Base-by-base conservation (phyloP, 2,888 invertebrate genomes). In the Hyppa rectilinea region DNA sequence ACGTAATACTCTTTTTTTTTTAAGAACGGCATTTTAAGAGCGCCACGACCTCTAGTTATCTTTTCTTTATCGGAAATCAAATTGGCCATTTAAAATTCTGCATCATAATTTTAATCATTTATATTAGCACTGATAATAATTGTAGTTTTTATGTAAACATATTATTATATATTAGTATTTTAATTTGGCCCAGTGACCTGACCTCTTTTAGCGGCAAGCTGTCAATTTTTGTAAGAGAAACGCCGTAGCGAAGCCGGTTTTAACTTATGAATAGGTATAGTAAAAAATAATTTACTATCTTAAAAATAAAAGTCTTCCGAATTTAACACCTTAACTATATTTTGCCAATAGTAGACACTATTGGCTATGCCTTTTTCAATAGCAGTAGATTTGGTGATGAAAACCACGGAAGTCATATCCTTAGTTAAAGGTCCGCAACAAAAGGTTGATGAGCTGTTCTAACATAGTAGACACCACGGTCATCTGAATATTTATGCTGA, bases 1-100 rank as follows among this genome's bases (percentile, higher is more conserved):
- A 81, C 75, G 73, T 63, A 78, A 68, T 68, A 58, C 59, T 78
- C 74, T 66, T 69, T 73, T 77, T 66, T 69, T 73, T 77, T 71
- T 45, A 65, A 38, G 55, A 65, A 71, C 55, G 52, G 71, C 66
- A 40, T 59, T 52, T 61, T 64, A 55, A 78, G 82, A 82, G 80
- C 82, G 23, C 3, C 47, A 10, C 40, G 68, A 70, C 63, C 80
- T 80, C 60, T 66, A 47, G 10, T 69, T 81, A 72, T 80, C 79
- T 45, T 49, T 20, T 59, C 31, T 56, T 77, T 73, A 77, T 66
- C 72, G 50, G 52, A 63, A 40, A 73, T 73, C 62, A 81, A 79
- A 70, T 66, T 66, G 23, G 50, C 20, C 36, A 58, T 56, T 10
- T 34, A 29, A 52, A 67, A 65, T 65, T 29, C 10, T 70, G 78